Conservation (phyloP, 2,797 vertebrate genomes). For the Xerus rutilus region DNA sequence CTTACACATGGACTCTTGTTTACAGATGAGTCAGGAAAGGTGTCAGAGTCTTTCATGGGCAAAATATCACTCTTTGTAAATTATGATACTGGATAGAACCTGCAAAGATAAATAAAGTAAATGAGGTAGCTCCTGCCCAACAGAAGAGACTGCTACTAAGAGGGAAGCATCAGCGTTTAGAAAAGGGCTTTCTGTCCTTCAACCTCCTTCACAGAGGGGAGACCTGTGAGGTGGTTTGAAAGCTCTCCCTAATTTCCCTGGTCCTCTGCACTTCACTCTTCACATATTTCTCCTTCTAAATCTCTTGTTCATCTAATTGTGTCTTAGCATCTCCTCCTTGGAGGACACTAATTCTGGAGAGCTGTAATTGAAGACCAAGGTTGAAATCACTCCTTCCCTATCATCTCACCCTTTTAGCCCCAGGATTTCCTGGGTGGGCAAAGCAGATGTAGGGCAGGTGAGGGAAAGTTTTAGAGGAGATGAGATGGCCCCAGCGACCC, state of each 20-base stretch:
- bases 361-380: background rate
- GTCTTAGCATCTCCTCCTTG: background rate
- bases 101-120: background rate
- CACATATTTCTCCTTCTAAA: background rate
- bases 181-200: background rate
- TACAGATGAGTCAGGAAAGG: background rate
- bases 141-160: background rate
- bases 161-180: background rate
- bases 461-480: background rate
- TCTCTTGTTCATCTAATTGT: background rate
- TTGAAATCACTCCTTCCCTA: background rate
- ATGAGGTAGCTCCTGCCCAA: rapidly evolving
- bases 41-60: background rate
- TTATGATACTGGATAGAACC: background rate
- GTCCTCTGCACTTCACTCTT: background rate
- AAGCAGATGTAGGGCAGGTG: background rate
- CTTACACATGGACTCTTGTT: rapidly evolving
- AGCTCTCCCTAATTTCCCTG: background rate
- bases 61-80: background rate
- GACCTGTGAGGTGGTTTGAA: background rate
- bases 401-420: background rate
- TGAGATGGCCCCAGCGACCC: background rate
- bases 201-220: background rate
- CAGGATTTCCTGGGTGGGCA: background rate
- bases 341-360: background rate